Base-by-base conservation (phyloP, 1,140 invertebrate species). In the Homalodisca vitripennis region DNA sequence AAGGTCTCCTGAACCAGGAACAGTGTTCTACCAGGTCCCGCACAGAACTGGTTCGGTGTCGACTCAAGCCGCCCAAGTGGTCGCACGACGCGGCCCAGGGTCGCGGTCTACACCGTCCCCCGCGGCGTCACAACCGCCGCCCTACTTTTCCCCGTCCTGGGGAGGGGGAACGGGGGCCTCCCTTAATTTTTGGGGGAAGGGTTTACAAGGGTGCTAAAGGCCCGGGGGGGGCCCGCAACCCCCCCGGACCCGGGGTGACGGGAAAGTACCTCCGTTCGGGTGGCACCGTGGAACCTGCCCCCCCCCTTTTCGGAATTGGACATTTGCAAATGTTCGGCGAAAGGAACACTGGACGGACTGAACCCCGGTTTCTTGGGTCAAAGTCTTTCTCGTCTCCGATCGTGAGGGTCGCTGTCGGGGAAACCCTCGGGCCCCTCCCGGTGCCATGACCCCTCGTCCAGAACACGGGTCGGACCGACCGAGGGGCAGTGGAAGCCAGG, bases 341-440 rank as follows among this genome's bases (percentile, higher is more conserved):
- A 64, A 1, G 70, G 67, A 34, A 69, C 51, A 29, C 30, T 69
- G 68, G 68, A 69, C 29, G 68, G 68, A 64, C 29, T 68, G 1
- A 31, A 20, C 14, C 55, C 55, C 27, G 62, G 65, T 60, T 47
- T 71, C 65, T 22, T 60, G n/a, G n/a, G n/a, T n/a, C n/a, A n/a
- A n/a, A n/a, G n/a, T n/a, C n/a, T n/a, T n/a, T n/a, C n/a, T n/a
- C n/a, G n/a, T 24, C 27, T 29, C 27, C 66, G 53, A 12, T 72
- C 69, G 46, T 74, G 71, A 34, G 76, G 85, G 67, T 91, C 90
- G 74, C 89, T 91, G 75, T 92, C 90, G 48, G 89, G 91, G 76
- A 92, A 89, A 70, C 89, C 89, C 71, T 90, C 89, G 67, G 91
- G 87, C 77, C 91, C 90, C 75, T 91, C 89, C 75, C 90, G 1